phyloP scores from a whole-genome alignment of 1,140 invertebrate species.

The Orussus abietinus region DNA sequence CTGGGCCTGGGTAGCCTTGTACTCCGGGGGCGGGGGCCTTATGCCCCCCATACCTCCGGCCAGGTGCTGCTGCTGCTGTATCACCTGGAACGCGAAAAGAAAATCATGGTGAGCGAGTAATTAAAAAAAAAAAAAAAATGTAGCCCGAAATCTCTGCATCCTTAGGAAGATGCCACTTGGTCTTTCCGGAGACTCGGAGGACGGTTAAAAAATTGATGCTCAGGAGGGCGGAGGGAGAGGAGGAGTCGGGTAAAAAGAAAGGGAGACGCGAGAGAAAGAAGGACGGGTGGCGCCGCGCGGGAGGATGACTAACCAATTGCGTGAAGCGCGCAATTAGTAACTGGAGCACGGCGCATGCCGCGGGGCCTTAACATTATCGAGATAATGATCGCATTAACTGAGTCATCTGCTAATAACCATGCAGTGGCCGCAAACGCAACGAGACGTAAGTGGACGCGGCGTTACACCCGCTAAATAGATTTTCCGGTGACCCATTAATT shows the following conservation, averaged over 20 bases:
- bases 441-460: conserved; percentile 3
- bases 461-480: conserved; percentile 6
- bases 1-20: conserved; percentile 63
- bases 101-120: no score
- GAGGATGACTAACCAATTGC: conserved; percentile 36
- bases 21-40: conserved; percentile 71
- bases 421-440: neutral
- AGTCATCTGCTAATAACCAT: conserved; percentile 26
- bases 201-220: no score
- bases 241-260: conserved; percentile 11
- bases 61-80: conserved; percentile 53
- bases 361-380: conserved; percentile 25
- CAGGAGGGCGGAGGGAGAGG: conserved; percentile 11
- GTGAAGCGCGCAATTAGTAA: conserved; percentile 33
- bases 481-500: conserved; percentile 8
- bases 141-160: no score
- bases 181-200: no score
- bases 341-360: conserved; percentile 28
- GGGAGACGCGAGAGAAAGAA: conserved; percentile 14
- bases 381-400: conserved; percentile 26
- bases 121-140: no score
- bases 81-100: conserved; percentile 41
- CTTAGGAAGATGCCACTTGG: no score
- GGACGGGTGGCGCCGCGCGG: no score
- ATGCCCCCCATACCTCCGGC: conserved; percentile 44